These are phyloP conservation scores for Papilio helenus DNA, from an alignment of 1,140 invertebrate species.

Conservation along the genomic window DNA sequence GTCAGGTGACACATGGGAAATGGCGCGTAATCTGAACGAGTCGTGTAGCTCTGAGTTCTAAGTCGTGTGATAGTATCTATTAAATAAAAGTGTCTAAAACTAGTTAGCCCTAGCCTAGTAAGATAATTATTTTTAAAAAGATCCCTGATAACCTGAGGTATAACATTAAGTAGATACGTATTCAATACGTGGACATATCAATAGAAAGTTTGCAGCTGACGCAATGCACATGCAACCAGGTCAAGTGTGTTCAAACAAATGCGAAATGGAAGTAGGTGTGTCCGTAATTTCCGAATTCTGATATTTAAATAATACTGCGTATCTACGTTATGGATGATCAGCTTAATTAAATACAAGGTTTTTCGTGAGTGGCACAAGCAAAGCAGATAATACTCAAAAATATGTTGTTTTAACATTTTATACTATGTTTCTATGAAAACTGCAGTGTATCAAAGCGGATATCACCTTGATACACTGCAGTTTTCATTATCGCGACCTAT, in stretches of 20 bases:
- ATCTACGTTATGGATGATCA: neutral
- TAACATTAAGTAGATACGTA: neutral
- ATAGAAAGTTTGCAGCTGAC: constrained; percentile 21
- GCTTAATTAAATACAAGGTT: neutral
- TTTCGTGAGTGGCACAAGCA: neutral
- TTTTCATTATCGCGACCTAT: no score
- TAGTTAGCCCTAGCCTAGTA: no score
- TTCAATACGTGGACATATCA: constrained; percentile 8
- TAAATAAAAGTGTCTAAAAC: no score
- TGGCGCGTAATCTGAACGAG: no score
- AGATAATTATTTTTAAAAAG: neutral
- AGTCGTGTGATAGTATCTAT: no score
- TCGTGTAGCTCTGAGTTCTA: no score
- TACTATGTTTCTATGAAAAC: neutral
- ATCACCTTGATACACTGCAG: no score
- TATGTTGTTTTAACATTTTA: neutral
- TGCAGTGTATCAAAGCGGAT: no score
- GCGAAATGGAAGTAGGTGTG: constrained; percentile 20
- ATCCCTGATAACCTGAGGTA: neutral
- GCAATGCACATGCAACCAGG: constrained; percentile 25
- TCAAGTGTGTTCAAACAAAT: constrained; percentile 27
- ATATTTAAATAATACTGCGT: constrained; percentile 8
- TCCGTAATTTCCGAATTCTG: constrained; percentile 15
- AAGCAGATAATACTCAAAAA: neutral
- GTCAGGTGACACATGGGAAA: no score